Conservation (phyloP, 2,888 invertebrate species). For the Digitonthophagus gazella region DNA sequence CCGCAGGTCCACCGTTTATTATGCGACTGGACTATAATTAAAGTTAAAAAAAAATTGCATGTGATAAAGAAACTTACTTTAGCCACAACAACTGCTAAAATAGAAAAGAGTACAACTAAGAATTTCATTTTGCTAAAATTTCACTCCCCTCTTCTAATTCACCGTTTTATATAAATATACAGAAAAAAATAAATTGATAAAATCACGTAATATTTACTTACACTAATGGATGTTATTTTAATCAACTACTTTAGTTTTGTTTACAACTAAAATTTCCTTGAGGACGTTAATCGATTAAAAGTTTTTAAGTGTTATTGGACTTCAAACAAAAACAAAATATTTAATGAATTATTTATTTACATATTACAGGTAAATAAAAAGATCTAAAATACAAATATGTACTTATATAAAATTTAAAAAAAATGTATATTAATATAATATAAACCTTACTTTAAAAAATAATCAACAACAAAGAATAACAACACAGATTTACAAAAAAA, state of each 20-base stretch:
- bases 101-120: not conserved
- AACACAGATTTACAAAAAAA: conserved; percentile 2
- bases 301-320: too few relatives aligned
- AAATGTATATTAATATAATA: conserved; percentile 17
- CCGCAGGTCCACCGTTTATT: conserved; percentile 37
- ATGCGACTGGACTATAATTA: conserved; percentile 31
- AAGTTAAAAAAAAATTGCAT: too few relatives aligned
- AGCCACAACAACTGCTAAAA: not conserved
- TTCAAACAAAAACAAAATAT: too few relatives aligned
- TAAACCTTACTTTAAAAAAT: conserved; percentile 20
- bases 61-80: not conserved
- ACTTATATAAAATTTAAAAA: conserved; percentile 5
- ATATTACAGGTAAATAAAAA: not conserved
- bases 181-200: too few relatives aligned
- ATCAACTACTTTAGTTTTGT: too few relatives aligned
- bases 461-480: conserved; percentile 18
- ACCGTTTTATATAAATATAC: not conserved
- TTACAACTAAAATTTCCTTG: too few relatives aligned
- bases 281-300: too few relatives aligned
- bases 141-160: not conserved
- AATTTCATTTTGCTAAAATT: not conserved
- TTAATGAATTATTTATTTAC: not conserved
- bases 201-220: too few relatives aligned
- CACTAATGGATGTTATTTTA: too few relatives aligned
- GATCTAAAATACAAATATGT: not conserved